A percentile compares a stretch with the other conserved stretches of the same genome.
These are phyloP conservation scores for Patiria miniata DNA, from an alignment of 35 echinoderm and acorn worm genomes.

Conservation along the genomic window DNA sequence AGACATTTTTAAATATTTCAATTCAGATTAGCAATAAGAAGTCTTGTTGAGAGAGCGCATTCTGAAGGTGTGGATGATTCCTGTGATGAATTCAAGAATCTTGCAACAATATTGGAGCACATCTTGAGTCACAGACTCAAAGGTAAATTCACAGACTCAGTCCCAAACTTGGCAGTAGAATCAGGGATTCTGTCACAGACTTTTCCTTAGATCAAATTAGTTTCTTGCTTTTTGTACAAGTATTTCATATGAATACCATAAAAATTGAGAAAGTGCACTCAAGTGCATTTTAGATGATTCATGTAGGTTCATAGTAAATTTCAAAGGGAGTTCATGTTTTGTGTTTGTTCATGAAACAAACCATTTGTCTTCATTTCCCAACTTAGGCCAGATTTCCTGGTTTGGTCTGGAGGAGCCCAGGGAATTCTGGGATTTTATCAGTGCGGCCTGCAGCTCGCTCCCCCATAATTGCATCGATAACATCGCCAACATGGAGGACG, in stretches of 20 bases:
- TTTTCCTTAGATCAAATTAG: not conserved
- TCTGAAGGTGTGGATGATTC: slow-evolving; percentile 70
- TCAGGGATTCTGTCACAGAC: not conserved
- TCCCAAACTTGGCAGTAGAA: too few species aligned
- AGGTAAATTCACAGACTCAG: slow-evolving; percentile 38
- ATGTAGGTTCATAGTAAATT: too few species aligned
- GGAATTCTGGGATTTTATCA: slow-evolving; percentile 78
- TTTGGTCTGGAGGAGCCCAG: slow-evolving; percentile 71
- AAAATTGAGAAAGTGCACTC: too few species aligned
- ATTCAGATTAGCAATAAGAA: slow-evolving; percentile 60
- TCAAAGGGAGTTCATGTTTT: not conserved
- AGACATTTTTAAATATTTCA: not conserved
- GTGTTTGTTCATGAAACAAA: not conserved
- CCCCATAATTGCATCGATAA: slow-evolving; percentile 55
- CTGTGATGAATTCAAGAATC: slow-evolving; percentile 75
- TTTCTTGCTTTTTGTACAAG: too few species aligned
- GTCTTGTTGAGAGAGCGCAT: slow-evolving; percentile 52
- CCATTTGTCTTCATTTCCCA: not conserved
- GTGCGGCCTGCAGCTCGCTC: slow-evolving; percentile 40
- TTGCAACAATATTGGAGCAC: slow-evolving; percentile 75
- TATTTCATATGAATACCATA: too few species aligned
- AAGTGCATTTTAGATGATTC: too few species aligned
- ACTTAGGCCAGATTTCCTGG: slow-evolving; percentile 64
- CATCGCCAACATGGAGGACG: slow-evolving; percentile 65
- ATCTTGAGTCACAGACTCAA: slow-evolving; percentile 70